These are phyloP conservation scores for Heliconius ismenius DNA, from an alignment of 2,888 invertebrate species.

Conservation along the genomic window DNA sequence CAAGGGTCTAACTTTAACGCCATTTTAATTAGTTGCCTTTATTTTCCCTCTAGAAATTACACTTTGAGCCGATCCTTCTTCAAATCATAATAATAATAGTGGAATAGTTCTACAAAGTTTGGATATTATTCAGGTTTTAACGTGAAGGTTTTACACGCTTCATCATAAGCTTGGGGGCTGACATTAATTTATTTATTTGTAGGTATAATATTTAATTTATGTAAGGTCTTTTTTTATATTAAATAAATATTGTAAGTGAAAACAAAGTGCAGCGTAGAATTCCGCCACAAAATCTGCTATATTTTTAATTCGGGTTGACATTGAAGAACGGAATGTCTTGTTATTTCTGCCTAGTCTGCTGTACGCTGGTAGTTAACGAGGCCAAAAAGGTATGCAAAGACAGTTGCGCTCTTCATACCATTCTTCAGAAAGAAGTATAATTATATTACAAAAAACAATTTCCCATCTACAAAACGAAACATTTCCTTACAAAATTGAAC, in stretches of 20 bases:
- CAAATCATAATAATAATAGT: constrained; percentile 35
- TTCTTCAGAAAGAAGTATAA: not conserved
- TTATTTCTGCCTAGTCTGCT: too few relatives aligned
- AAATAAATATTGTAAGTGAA: too few relatives aligned
- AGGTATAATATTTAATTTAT: not conserved
- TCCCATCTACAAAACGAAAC: not conserved
- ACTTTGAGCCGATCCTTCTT: constrained; percentile 37
- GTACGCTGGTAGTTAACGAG: too few relatives aligned
- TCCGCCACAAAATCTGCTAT: too few relatives aligned
- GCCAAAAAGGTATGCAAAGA: too few relatives aligned
- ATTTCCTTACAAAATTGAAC: not conserved
- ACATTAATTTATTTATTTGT: constrained; percentile 1
- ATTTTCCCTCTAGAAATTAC: constrained; percentile 46
- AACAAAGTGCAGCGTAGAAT: too few relatives aligned
- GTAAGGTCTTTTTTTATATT: not conserved
- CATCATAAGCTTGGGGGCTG: not conserved
- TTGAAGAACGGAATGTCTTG: too few relatives aligned
- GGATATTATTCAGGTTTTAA: constrained; percentile 9
- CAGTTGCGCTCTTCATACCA: too few relatives aligned
- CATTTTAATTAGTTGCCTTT: constrained; percentile 48
- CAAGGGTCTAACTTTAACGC: constrained; percentile 46
- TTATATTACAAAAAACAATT: not conserved
- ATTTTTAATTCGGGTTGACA: too few relatives aligned
- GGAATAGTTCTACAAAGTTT: constrained; percentile 31
- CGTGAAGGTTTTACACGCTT: constrained; percentile 8